phyloP scores from a whole-genome alignment of 2,888 invertebrate genomes.

The Norana najaformis region DNA sequence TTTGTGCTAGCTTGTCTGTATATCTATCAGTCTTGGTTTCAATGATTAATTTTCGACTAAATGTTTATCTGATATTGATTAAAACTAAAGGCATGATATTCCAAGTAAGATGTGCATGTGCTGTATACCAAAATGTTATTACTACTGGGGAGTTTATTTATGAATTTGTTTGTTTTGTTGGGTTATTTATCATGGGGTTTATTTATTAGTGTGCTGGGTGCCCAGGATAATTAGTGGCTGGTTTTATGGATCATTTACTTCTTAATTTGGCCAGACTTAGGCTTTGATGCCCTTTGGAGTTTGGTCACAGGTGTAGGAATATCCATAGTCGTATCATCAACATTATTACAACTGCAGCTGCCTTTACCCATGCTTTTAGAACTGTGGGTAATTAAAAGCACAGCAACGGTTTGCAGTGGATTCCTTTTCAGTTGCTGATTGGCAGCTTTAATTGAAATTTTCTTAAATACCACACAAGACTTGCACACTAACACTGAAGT shows the following conservation, averaged over 20 bases:
- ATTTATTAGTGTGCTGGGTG: not conserved
- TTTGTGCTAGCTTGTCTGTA: no score
- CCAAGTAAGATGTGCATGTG: not conserved
- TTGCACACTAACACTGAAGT: not conserved
- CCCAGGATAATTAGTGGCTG: conserved; percentile 10
- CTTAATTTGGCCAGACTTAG: conserved; percentile 16
- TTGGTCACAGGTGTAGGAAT: conserved; percentile 20
- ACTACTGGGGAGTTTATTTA: not conserved
- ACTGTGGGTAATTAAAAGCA: not conserved
- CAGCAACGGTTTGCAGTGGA: not conserved
- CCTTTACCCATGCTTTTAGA: not conserved
- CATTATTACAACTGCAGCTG: not conserved
- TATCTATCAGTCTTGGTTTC: not conserved
- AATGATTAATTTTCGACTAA: not conserved
- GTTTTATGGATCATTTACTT: conserved; percentile 22
- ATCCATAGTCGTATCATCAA: not conserved
- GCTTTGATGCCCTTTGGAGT: not conserved
- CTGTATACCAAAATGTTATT: not conserved
- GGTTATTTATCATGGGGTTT: conserved; percentile 4
- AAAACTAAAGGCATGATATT: not conserved
- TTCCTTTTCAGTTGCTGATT: not conserved
- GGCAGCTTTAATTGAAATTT: not conserved
- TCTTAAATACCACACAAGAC: not conserved
- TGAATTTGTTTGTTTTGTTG: not conserved
- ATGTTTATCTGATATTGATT: not conserved